Base-by-base conservation (phyloP, 2,797 vertebrate genomes). In the Smutsia temminckii region DNA sequence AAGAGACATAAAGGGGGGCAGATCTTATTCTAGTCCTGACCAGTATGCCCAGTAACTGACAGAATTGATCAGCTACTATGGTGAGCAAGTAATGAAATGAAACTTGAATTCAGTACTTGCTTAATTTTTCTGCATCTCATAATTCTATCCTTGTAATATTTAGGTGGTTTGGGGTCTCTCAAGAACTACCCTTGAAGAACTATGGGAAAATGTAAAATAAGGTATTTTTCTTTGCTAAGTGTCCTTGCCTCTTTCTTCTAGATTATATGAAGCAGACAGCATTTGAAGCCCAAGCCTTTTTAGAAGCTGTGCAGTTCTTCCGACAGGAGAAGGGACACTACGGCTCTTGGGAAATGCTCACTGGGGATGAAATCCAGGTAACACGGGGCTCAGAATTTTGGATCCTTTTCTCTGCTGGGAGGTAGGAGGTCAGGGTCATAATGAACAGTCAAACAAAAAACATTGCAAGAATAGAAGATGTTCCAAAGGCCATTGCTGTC, bases 221-320 rank as follows among this genome's bases (percentile, higher is more conserved):
- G 78, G 23, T n/a, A 6, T 37, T 89, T 94, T 95, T 72, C 32
- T 84, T 85, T 23, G 23, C 93, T 93, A 95, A 95, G 49, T 18
- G 8, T 55, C 53, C 46, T 21, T 72, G 42, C 80, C 8, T 94
- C 97, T 93, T 97, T 84, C 57, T 77, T 96, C 77, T 93, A 99
- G 99, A 99, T 98, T 99, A 99, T 97, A 98, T 98, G 97, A 99
- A 99, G 98, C 99, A 99, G 98, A 98, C 79, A 29, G 99, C 98
- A 0, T 99, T 98, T 85, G 99, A 99, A 92, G 99, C 98, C 0
- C 98, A 99, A 95, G 99, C 99, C 0, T 99, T 99, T 98, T 96
- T 99, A 92, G 99, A 99, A 98, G 99, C 99, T n/a, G 77, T 99
- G 75, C 99, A 99, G 96, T 98, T 99, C 95, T 99, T 99, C 98